Percentiles rank a stretch among this genome's conserved stretches.
phyloP scores from a whole-genome alignment of 2,797 vertebrate genomes.

The Gymnodraco acuticeps region DNA sequence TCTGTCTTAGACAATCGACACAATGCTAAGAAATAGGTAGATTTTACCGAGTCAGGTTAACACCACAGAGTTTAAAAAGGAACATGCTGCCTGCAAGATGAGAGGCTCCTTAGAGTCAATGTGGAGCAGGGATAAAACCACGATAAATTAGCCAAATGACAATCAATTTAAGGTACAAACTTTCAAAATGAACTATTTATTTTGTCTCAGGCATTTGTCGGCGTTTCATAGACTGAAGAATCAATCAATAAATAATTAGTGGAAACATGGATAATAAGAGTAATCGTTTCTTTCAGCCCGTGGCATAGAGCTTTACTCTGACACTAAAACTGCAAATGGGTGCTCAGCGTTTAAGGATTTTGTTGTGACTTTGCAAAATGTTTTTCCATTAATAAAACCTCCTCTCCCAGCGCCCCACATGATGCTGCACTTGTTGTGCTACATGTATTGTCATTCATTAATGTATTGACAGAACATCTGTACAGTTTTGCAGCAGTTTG shows the following conservation, averaged over 20 bases:
- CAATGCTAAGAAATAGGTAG: slow-evolving; percentile 55
- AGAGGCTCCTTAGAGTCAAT: slow-evolving; percentile 19
- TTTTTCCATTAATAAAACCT: slow-evolving; percentile 16
- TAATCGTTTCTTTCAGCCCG: background rate
- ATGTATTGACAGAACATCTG: slow-evolving; percentile 64
- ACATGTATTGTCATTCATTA: slow-evolving; percentile 39
- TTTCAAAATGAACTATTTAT: background rate
- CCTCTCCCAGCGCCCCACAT: slow-evolving; percentile 16
- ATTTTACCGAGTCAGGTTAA: slow-evolving; percentile 61
- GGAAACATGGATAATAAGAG: slow-evolving; percentile 7
- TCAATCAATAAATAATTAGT: slow-evolving; percentile 3
- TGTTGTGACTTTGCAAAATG: slow-evolving; percentile 28
- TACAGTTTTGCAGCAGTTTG: slow-evolving; percentile 44
- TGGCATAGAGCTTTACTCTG: background rate
- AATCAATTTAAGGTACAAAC: background rate
- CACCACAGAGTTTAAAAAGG: slow-evolving; percentile 24
- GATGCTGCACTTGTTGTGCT: slow-evolving; percentile 27
- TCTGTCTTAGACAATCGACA: slow-evolving; percentile 66
- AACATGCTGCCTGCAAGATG: slow-evolving; percentile 21
- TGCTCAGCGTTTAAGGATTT: slow-evolving; percentile 10
- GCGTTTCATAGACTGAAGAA: slow-evolving; percentile 3
- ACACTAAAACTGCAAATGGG: background rate
- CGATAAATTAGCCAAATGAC: background rate
- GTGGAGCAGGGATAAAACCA: background rate
- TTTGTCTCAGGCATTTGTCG: background rate